Percentiles rank a stretch among this genome's conserved stretches.
Conservation (phyloP, 2,797 vertebrate species). For the Tauraco hartlaubi region DNA sequence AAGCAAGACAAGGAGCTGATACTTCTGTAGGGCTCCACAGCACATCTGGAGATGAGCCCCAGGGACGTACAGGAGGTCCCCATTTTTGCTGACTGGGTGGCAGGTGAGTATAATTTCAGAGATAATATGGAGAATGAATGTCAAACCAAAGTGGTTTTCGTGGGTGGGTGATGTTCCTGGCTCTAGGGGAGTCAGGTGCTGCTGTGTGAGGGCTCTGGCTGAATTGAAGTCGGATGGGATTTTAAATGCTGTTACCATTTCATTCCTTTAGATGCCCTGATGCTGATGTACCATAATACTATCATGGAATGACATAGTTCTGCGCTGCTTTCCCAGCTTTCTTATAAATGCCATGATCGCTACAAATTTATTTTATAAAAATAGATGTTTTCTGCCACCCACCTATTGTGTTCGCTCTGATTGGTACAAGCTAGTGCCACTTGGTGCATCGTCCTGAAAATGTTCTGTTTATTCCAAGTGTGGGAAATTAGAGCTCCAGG, state of each 20-base stretch:
- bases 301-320: background rate
- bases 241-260: background rate
- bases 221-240: slow-evolving; percentile 10
- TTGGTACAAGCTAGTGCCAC: background rate
- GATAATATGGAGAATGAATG: background rate
- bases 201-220: background rate
- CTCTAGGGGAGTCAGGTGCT: background rate
- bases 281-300: background rate
- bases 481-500: background rate
- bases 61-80: fast-evolving
- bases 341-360: background rate
- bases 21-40: background rate
- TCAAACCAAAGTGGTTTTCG: background rate
- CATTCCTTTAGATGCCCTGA: background rate
- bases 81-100: background rate
- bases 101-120: background rate
- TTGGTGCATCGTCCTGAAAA: background rate
- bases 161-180: background rate
- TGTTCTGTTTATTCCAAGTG: background rate
- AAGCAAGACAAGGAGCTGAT: background rate
- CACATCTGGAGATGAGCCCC: background rate
- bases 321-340: background rate
- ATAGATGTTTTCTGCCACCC: background rate
- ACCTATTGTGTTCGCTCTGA: background rate
- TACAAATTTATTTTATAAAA: background rate